Evolutionary conservation across 2,113 vertebrate species (phyloP), one percentile per base, ranked within the genome.

Genomic region (Xiphophorus couchianus): DNA sequence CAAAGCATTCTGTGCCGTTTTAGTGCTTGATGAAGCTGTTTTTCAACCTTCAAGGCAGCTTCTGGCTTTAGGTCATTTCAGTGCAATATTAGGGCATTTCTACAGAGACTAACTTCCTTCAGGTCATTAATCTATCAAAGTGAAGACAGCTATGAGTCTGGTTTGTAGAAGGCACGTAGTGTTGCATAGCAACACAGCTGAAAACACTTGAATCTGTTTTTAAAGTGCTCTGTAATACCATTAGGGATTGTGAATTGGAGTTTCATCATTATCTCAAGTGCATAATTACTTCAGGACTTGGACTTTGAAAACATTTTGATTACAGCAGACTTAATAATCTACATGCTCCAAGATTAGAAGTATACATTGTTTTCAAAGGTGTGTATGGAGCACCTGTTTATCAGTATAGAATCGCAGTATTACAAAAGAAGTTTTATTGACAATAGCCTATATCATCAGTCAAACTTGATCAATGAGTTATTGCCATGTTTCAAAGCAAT

Each of bases 1-100:
- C 72, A 66, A 74, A 81, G 42, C 70, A 71, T 69, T 62, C 44
- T 64, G 27, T 81, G 58, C 66, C 63, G 61, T 69, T 73, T 66
- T 64, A 44, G 14, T 77, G 25, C 58, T 76, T 71, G 27, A 74
- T 62, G 51, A 71, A 74, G 63, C 68, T 1, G 1, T 73, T 74
- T 62, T 71, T 72, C 60, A 27, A 61, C 25, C 80, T 69, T 37
- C 39, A 67, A 60, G 39, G 33, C 30, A 35, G 29, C 65, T 54
- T 10, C 22, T 66, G 60, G 13, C 69, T 48, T 62, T n/a, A 29
- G n/a, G 62, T 79, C 71, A 60, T n/a, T 58, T 35, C 73, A 14
- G 37, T 35, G 1, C 33, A 19, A 27, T 42, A 70, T 39, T 71
- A 28, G 44, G 66, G 69, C 54, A 30, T 48, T 80, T 17, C 64